Evolutionary conservation across 2,797 vertebrate genomes (phyloP), one percentile per base, ranked within the genome.

Genomic region (Eutrigla gurnardus): DNA sequence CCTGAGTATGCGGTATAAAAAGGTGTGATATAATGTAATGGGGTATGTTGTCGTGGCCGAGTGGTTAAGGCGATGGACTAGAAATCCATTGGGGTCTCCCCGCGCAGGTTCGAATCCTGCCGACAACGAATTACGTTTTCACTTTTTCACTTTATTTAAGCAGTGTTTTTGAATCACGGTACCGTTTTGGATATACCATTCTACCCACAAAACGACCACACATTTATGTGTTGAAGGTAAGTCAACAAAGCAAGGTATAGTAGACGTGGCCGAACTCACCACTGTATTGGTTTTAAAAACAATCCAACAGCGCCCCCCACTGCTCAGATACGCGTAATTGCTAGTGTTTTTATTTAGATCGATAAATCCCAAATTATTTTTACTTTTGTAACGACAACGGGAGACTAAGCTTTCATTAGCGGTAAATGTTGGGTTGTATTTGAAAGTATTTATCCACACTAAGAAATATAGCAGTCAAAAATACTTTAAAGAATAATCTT

Each of bases 31-130:
- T 25, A 25, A 1, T 25, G 25, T 25, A 25, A n/a, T 1, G 1
- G 0, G 8, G n/a, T 9, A 53, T 35, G 53, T 61, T 93, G 91
- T 93, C 75, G 89, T 94, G 92, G 92, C 90, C 89, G 90, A 93
- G 91, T 91, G 90, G 91, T 94, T 94, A 94, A 93, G 90, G 93
- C 88, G 88, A 94, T 93, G 88, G 92, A 92, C 91, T 94, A 93
- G 91, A 93, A 94, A 94, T 93, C 93, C 90, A 93, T 93, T 93
- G 93, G 93, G 93, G 84, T 94, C 81, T 93, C 86, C 91, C 92
- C 78, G 88, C 82, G 91, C 89, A 94, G 90, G 92, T 94, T 94
- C 84, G 60, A 94, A 93, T 93, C 93, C 91, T 94, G 91, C 89
- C 73, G 81, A 91, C 90, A 92, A 87, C 86, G 52, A 3, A 2